Evolutionary conservation across 1,140 invertebrate genomes (phyloP).

Genomic region (Battus philenor): DNA sequence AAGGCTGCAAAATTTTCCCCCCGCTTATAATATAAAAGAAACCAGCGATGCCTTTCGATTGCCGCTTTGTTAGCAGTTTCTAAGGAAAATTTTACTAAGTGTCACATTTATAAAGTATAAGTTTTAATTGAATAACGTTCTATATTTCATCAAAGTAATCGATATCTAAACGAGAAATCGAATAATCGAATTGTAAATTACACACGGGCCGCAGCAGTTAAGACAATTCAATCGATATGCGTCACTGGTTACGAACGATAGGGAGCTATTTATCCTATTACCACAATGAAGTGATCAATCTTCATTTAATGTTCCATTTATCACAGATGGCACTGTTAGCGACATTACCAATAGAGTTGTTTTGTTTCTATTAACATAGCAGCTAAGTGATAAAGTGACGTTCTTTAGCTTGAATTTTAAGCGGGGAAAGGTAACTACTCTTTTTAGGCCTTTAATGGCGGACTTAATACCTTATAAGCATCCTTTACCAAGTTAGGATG

Average conservation of each 20-base stretch:
- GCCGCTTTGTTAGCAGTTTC: no score
- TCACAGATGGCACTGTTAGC: constrained; percentile 4
- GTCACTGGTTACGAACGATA: not conserved
- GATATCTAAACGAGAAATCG: not conserved
- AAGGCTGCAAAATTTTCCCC: no score
- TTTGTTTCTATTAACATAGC: constrained; percentile 2
- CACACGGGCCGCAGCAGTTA: constrained; percentile 2
- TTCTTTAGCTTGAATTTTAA: no score
- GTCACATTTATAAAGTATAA: no score
- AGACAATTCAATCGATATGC: constrained; percentile 7
- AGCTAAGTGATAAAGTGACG: no score
- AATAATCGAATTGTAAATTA: constrained; percentile 2
- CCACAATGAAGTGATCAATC: constrained; percentile 11
- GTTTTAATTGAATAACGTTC: constrained; percentile 1
- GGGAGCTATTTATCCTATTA: constrained; percentile 7
- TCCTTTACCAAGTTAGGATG: no score
- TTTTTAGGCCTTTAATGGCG: no score
- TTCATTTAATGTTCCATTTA: not conserved
- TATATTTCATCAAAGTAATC: not conserved
- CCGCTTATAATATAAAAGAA: no score
- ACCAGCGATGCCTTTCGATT: no score
- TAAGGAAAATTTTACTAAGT: no score
- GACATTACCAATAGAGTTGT: not conserved
- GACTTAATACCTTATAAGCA: no score
- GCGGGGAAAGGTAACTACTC: no score